Percentiles rank a stretch among this genome's conserved stretches.
Conservation (phyloP, 2,797 vertebrate genomes). For the Cirrhinus mrigala region DNA sequence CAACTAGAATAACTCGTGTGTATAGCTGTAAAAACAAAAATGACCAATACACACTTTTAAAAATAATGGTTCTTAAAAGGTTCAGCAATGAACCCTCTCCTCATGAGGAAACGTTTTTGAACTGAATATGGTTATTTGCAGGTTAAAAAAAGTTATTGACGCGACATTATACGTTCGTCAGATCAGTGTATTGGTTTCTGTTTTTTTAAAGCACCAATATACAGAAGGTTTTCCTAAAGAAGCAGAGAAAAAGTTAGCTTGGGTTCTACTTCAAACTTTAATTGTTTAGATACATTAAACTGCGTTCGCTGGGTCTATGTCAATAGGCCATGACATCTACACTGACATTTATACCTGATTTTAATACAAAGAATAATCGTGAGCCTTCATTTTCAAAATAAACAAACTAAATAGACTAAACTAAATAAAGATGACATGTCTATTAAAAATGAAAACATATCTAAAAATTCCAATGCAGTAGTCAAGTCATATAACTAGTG, state of each 20-base stretch:
- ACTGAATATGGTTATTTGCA: not conserved
- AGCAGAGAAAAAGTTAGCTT: not conserved
- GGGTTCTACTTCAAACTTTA: not conserved
- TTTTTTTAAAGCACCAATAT: not conserved
- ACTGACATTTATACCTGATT: not conserved
- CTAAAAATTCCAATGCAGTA: not conserved
- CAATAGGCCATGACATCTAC: not conserved
- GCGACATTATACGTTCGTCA: not conserved
- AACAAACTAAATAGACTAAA: not conserved
- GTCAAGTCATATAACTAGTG: not conserved
- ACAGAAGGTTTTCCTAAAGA: not conserved
- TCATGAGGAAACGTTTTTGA: not conserved
- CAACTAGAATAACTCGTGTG: not conserved
- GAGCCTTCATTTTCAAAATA: not conserved
- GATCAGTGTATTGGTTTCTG: not conserved
- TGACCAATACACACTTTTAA: not conserved
- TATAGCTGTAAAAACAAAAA: not conserved
- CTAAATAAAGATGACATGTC: not conserved
- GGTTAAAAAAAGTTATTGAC: not conserved
- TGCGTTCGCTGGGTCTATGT: not conserved
- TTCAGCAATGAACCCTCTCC: not conserved
- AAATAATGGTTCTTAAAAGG: not conserved
- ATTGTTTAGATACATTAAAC: not conserved
- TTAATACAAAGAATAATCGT: not conserved
- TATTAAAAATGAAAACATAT: not conserved